Percentiles rank a stretch among this genome's conserved stretches.
These are phyloP conservation scores for Theonella swinhoei DNA, from an alignment of 37 sponge, comb jelly and placozoan genomes.

Conservation along the genomic window DNA sequence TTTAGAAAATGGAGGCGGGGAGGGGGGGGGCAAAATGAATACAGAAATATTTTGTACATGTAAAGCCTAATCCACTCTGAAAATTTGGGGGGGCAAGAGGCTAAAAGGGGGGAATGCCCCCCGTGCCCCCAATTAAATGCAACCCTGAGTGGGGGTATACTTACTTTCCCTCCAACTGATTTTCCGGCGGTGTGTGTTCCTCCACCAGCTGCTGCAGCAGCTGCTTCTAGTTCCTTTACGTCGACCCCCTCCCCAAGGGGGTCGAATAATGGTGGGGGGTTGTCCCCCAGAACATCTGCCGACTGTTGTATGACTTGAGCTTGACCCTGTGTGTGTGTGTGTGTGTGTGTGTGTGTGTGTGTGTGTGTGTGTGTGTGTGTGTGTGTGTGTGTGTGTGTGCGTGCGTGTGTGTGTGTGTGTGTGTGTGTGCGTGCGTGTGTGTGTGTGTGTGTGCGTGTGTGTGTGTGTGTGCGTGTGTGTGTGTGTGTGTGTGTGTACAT, in stretches of 20 bases:
- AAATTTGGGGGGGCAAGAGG: too few species aligned
- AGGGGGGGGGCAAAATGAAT: too few species aligned
- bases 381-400: too few species aligned
- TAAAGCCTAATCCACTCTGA: too few species aligned
- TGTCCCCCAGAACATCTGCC: constrained; percentile 3
- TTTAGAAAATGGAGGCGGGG: too few species aligned
- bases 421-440: too few species aligned
- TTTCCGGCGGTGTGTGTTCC: background rate
- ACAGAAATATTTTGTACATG: too few species aligned
- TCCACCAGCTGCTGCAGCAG: background rate
- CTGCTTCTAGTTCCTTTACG: constrained; percentile 6
- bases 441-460: too few species aligned
- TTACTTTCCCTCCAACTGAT: background rate
- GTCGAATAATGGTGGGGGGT: constrained; percentile 40
- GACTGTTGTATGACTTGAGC: constrained; percentile 13
- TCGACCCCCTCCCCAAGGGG: constrained; percentile 50
- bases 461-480: too few species aligned
- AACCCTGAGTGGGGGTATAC: background rate
- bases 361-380: background rate
- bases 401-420: too few species aligned
- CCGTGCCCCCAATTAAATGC: too few species aligned
- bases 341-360: background rate
- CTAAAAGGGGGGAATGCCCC: background rate
- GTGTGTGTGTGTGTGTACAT: too few species aligned
- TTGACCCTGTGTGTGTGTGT: constrained; percentile 45